Base-by-base conservation (phyloP, 2,797 vertebrate species). In the Silurus lanzhouensis region DNA sequence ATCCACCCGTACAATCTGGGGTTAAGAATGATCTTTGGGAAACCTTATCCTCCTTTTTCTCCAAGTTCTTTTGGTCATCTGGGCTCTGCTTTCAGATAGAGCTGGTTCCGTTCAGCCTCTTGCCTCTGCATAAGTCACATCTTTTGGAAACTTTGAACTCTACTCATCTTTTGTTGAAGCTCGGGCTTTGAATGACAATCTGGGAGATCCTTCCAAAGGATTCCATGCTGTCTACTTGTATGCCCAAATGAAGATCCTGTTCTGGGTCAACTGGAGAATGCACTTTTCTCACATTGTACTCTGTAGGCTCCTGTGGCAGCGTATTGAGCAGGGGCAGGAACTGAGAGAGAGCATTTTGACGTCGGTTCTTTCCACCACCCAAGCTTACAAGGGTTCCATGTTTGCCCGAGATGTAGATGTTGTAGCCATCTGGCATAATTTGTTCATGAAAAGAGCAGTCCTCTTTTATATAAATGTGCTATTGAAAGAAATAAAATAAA, bases 361-460 rank as follows among this genome's bases (percentile, higher is more conserved):
- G 93, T 86, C 95, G 93, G 90, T 96, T 97, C 17, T 93, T 94
- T 44, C 93, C 92, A 3, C 91, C 96, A 66, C 96, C 96, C 88
- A 99, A 88, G n/a, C 96, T 97, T 83, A 99, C 92, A 0, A 94
- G 93, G 0, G 93, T 91, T 22, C 93, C 94, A 0, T 98, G 91
- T 87, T 93, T 95, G 63, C 92, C 92, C 0, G 97, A 99, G 83
- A 85, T 85, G 83, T 99, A 99, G 64, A 97, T 82, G 1, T 95
- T 99, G 94, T 97, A 98, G 44, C 97, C 97, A 0, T 97, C 96
- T 0, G 96, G 93, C 7, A 95, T 89, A 83, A 99, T 94, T 87
- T 96, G 94, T 87, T 99, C 98, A 88, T 95, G 92, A 81, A 99
- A 99, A 63, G 95, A 95, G 77, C 98, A 99, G 85, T 98, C 95